These are phyloP conservation scores for Drosophila nigromelanica DNA, from an alignment of 1,140 invertebrate genomes.

Conservation along the genomic window DNA sequence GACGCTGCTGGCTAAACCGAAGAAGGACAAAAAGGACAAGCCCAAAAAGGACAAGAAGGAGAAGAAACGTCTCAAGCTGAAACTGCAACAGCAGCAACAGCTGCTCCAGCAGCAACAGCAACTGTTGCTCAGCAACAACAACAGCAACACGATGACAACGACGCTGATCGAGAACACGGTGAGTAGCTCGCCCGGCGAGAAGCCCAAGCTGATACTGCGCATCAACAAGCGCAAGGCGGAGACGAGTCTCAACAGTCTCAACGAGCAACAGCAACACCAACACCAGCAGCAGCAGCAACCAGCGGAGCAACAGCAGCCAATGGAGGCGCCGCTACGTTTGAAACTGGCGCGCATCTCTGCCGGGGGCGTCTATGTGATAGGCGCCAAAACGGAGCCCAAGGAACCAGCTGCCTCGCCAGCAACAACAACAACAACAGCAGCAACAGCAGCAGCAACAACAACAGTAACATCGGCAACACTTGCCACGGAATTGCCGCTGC, in stretches of 20 bases:
- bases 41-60: conserved; percentile 87
- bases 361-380: conserved; percentile 88
- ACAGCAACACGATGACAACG: conserved; percentile 65
- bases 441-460: neutral
- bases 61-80: conserved; percentile 86
- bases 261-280: neutral
- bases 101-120: conserved; percentile 38
- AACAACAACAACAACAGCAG: no score
- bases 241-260: conserved; percentile 75
- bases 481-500: conserved; percentile 38
- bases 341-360: conserved; percentile 91
- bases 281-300: conserved; percentile 65
- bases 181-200: conserved; percentile 81
- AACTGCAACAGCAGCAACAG: conserved; percentile 28
- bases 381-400: conserved; percentile 50
- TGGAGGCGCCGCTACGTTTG: conserved; percentile 88
- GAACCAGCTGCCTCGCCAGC: conserved; percentile 43
- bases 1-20: conserved; percentile 49
- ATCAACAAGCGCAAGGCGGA: conserved; percentile 84
- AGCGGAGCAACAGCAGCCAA: conserved; percentile 14
- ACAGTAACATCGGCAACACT: neutral
- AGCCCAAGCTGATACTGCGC: conserved; percentile 88
- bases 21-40: conserved; percentile 83
- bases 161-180: conserved; percentile 82
- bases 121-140: conserved; percentile 27